These are phyloP conservation scores for Anolis sagrei DNA, from an alignment of 2,113 vertebrate genomes.

Conservation along the genomic window DNA sequence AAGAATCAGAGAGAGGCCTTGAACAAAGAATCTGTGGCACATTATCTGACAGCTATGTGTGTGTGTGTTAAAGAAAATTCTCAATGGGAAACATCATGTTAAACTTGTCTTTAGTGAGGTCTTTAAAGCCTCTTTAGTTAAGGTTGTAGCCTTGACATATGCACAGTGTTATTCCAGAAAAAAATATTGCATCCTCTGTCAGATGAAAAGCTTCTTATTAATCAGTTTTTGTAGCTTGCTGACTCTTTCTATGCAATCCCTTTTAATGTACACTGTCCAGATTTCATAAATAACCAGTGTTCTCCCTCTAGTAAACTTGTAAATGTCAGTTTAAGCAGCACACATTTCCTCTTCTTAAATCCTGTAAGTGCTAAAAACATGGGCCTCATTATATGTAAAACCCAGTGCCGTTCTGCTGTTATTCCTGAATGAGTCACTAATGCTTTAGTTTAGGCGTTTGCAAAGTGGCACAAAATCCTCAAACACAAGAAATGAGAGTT, in stretches of 20 bases:
- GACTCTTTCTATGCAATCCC: neutral
- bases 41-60: neutral
- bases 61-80: neutral
- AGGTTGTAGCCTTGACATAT: conserved; percentile 46
- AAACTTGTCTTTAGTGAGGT: neutral
- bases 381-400: conserved; percentile 22
- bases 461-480: conserved; percentile 8
- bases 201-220: conserved; percentile 44
- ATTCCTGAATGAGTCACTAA: conserved; percentile 34
- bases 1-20: neutral
- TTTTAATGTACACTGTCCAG: conserved; percentile 34
- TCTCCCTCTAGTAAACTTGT: conserved; percentile 19
- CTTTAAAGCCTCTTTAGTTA: conserved; percentile 7
- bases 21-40: neutral
- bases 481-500: conserved; percentile 9
- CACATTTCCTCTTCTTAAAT: neutral
- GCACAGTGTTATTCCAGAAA: conserved; percentile 38
- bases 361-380: conserved; percentile 35
- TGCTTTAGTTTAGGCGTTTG: conserved; percentile 21
- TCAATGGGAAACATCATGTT: neutral
- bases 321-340: conserved; percentile 27
- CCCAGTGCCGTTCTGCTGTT: conserved; percentile 25
- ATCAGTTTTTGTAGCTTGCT: conserved; percentile 33
- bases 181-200: conserved; percentile 54
- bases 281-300: conserved; percentile 14